Base-by-base conservation (phyloP, 2,113 vertebrate species). In the Archilochus colubris region DNA sequence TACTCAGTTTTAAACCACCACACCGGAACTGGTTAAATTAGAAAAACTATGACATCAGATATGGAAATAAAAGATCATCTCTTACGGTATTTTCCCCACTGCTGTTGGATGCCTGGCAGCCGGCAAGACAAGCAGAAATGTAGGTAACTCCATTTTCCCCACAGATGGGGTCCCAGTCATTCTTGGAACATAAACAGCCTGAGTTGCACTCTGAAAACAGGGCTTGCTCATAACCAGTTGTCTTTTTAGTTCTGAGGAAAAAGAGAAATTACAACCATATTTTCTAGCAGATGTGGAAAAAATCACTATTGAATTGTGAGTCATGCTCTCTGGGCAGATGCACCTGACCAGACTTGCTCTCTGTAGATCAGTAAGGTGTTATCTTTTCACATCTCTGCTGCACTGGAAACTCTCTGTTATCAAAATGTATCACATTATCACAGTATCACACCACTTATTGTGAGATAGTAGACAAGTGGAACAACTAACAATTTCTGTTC, bases 131-230 rank as follows among this genome's bases (percentile, higher is more conserved):
- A 7, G 99, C 98, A 0, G 99, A 99, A 33, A 97, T 40, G 3
- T 99, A 99, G 12, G 99, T 99, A 46, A 99, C 95, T 51, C 99
- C 99, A 10, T 99, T 97, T 46, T 98, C 98, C 11, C 99, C 99
- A 36, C 99, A 99, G 81, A 99, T 98, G 7, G 99, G 99, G 67
- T 99, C 99, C 99, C 99, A 99, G 68, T 98, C 97, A 0, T 92
- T 97, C 51, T 94, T 92, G 46, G 98, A 98, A 81, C 99, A 99
- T 2, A 78, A 62, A 38, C 99, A 99, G 55, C 86, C 97, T 0
- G 91, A 94, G 86, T 99, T 99, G 96, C 99, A 99, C 84, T 98
- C 97, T n/a, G 98, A 98, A 91, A 98, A 97, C 44, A 99, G 96
- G 69, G 94, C 96, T 79, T 78, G 96, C 53, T 98, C 97, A 2